These are phyloP conservation scores for Porites divaricata DNA, from an alignment of 92 coral and sea anemone genomes.

Conservation along the genomic window DNA sequence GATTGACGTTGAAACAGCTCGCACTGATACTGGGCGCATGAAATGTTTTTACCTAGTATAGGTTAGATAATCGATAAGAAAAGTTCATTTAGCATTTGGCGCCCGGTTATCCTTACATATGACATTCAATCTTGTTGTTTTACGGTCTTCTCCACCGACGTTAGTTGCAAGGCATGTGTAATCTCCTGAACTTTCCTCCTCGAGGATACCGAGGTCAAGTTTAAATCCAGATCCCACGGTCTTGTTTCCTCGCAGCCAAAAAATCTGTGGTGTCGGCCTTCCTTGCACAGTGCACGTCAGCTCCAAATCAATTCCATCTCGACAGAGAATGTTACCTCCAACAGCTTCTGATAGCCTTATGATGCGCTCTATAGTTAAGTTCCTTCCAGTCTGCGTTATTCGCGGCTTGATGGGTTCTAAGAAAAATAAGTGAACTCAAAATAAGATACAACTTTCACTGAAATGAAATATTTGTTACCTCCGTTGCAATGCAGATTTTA, in stretches of 20 bases:
- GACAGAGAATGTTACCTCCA: constrained; percentile 65
- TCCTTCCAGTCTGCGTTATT: constrained; percentile 62
- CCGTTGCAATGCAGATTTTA: no score
- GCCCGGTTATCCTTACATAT: constrained; percentile 29
- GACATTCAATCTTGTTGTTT: constrained; percentile 57
- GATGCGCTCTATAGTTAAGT: constrained; percentile 48
- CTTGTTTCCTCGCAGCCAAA: constrained; percentile 70
- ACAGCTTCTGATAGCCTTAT: constrained; percentile 55
- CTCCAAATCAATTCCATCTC: constrained; percentile 69
- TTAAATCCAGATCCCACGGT: constrained; percentile 39
- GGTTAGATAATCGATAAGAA: no score
- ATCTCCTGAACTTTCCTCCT: constrained; percentile 60
- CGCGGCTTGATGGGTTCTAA: constrained; percentile 70
- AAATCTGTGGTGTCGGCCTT: constrained; percentile 70
- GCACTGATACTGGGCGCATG: no score
- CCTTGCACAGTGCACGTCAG: constrained; percentile 74
- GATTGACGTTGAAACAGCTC: no score
- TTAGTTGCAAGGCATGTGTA: constrained; percentile 81
- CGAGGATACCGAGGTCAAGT: constrained; percentile 28
- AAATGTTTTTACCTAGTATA: no score
- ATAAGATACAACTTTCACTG: no score
- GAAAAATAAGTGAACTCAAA: background rate
- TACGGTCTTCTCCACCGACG: constrained; percentile 66
- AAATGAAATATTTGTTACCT: no score
- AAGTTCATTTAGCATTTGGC: background rate